Evolutionary conservation across 2,113 vertebrate genomes (phyloP).

Genomic region (Pluvianellus socialis): DNA sequence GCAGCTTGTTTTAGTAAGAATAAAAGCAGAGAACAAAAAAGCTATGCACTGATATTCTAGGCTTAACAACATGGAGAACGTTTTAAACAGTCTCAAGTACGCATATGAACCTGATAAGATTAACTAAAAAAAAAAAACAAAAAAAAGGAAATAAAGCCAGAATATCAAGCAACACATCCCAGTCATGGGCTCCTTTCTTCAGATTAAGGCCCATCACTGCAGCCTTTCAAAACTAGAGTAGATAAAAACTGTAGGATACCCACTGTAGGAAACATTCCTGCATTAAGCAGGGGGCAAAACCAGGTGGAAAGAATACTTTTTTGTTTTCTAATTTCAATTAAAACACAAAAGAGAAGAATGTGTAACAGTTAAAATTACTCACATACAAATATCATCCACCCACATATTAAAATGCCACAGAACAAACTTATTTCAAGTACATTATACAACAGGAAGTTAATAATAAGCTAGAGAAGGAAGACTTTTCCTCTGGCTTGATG

Average conservation of each 20-base stretch:
- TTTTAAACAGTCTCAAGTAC: background rate
- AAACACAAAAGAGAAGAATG: background rate
- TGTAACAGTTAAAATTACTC: background rate
- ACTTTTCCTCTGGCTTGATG: background rate
- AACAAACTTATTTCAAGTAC: background rate
- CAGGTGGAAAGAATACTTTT: background rate
- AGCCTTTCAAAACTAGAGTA: background rate
- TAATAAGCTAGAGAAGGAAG: background rate
- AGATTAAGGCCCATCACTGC: background rate
- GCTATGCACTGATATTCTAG: background rate
- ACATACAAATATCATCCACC: background rate
- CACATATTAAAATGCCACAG: background rate
- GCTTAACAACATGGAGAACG: background rate
- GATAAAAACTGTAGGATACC: background rate
- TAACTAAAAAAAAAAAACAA: background rate
- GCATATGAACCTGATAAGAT: fast-evolving
- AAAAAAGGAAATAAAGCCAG: background rate
- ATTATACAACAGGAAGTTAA: background rate
- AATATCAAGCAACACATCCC: background rate
- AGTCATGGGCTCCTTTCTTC: background rate
- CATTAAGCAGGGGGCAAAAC: background rate
- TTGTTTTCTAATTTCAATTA: background rate
- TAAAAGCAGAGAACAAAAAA: background rate
- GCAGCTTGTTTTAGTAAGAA: background rate
- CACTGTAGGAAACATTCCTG: background rate